Evolutionary conservation across 2,797 vertebrate genomes (phyloP).

Genomic region (Alca torda): DNA sequence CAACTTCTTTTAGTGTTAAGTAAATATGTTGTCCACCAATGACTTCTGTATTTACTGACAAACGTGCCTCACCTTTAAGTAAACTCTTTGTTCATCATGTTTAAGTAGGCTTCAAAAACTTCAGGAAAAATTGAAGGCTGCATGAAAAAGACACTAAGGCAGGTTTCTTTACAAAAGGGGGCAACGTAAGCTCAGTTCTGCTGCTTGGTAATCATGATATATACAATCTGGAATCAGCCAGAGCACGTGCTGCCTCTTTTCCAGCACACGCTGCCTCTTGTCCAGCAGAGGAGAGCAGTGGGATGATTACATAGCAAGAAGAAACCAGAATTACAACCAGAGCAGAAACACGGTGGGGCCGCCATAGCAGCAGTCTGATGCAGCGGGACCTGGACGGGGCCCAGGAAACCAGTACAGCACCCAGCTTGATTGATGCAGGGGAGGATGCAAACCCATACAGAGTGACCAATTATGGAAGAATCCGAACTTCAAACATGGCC

Average conservation of each 20-base stretch:
- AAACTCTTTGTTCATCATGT: background rate
- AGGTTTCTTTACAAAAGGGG: background rate
- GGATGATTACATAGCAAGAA: background rate
- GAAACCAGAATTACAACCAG: background rate
- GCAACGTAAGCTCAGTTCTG: background rate
- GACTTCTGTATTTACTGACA: background rate
- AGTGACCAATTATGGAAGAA: background rate
- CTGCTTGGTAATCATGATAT: background rate
- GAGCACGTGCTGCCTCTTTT: background rate
- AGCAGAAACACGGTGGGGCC: fast-evolving
- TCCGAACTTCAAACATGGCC: fast-evolving
- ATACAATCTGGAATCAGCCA: background rate
- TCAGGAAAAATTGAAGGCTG: background rate
- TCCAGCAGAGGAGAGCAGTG: background rate
- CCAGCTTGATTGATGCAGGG: fast-evolving
- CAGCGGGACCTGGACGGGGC: background rate
- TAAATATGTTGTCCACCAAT: background rate
- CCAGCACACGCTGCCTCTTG: background rate
- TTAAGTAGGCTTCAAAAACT: background rate
- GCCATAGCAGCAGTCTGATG: background rate
- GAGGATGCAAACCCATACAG: background rate
- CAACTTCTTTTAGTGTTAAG: background rate
- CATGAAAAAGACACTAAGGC: background rate
- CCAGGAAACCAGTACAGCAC: background rate
- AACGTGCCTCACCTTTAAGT: background rate